These are phyloP conservation scores for Griposia aprilina DNA, from an alignment of 2,888 invertebrate genomes.

Conservation along the genomic window DNA sequence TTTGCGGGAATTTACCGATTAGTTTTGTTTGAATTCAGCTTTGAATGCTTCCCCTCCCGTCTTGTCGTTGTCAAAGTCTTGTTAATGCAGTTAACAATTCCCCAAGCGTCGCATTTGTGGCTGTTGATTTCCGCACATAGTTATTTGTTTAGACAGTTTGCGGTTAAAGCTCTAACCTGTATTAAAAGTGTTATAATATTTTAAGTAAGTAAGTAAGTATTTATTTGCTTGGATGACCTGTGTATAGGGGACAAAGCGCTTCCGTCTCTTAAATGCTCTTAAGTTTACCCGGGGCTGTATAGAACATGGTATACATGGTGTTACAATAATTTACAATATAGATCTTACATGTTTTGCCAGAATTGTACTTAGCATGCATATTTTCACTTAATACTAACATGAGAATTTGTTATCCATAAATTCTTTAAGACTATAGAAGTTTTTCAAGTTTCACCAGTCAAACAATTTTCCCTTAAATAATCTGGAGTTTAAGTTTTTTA, in stretches of 20 bases:
- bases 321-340: too few relatives aligned
- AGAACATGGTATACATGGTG: too few relatives aligned
- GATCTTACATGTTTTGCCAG: too few relatives aligned
- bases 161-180: background rate
- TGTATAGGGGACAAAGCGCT: background rate
- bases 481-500: too few relatives aligned
- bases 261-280: background rate
- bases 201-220: too few relatives aligned
- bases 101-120: background rate
- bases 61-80: conserved; percentile 2
- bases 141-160: conserved; percentile 9
- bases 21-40: conserved; percentile 15
- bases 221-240: background rate
- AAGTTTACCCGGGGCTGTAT: background rate
- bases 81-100: background rate
- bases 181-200: too few relatives aligned
- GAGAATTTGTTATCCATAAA: too few relatives aligned
- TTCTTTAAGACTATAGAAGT: too few relatives aligned
- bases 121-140: background rate
- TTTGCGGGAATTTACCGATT: conserved; percentile 18
- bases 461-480: too few relatives aligned
- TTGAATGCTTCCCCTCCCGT: background rate
- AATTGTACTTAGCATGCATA: too few relatives aligned
- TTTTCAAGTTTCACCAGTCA: too few relatives aligned
- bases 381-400: too few relatives aligned